Evolutionary conservation across 1,140 invertebrate species (phyloP).

Genomic region (Psix sp.): DNA sequence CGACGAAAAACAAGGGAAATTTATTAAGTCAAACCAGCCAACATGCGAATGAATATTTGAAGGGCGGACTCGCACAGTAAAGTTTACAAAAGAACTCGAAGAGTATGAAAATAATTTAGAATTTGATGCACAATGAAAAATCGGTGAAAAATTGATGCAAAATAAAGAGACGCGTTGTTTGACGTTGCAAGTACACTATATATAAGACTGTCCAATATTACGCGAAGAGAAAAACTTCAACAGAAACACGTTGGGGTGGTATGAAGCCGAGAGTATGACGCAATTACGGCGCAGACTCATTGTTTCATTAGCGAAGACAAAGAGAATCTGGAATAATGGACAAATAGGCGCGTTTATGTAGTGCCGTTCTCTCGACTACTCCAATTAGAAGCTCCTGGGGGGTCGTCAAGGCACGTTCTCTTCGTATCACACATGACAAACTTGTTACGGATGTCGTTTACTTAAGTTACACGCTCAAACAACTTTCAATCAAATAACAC

Average conservation of each 20-base stretch:
- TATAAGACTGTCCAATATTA: constrained; percentile 33
- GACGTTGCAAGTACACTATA: constrained; percentile 15
- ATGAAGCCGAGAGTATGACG: constrained; percentile 68
- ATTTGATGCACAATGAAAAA: constrained; percentile 20
- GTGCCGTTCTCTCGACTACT: constrained; percentile 71
- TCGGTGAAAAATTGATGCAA: constrained; percentile 23
- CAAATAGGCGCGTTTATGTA: constrained; percentile 77
- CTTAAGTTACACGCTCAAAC: constrained; percentile 57
- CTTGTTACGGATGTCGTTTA: constrained; percentile 61
- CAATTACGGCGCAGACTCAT: constrained; percentile 77
- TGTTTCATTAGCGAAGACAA: constrained; percentile 78
- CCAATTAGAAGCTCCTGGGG: constrained; percentile 74
- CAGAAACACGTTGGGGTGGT: constrained; percentile 53
- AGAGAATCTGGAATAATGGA: constrained; percentile 78
- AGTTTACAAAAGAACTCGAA: background rate
- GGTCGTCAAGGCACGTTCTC: constrained; percentile 70
- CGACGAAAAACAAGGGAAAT: constrained; percentile 1
- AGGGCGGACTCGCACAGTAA: no score
- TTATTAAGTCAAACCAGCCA: constrained; percentile 7
- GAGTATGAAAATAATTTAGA: constrained; percentile 6
- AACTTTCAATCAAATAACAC: constrained; percentile 52
- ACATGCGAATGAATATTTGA: constrained; percentile 1
- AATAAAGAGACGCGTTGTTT: constrained; percentile 28
- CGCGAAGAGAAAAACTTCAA: constrained; percentile 48
- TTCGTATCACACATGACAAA: constrained; percentile 61